Conservation (phyloP, 64 coral and sea anemone genomes). For the Dendronephthya gigantea region DNA sequence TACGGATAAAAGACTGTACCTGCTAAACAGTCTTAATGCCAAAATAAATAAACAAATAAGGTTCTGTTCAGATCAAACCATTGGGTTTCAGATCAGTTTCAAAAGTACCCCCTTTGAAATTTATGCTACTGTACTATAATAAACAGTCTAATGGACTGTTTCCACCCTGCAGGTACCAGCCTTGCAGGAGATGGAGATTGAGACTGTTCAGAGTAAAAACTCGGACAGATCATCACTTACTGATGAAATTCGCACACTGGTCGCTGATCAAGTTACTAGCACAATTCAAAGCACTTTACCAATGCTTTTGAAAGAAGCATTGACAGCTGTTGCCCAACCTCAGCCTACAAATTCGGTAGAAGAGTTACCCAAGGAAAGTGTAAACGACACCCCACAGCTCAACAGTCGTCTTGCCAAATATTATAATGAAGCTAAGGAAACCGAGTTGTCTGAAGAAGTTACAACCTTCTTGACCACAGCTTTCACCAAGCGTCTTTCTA, state of each 20-base stretch:
- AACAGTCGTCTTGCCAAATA: neutral
- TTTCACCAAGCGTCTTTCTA: constrained; percentile 1
- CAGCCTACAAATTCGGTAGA: neutral
- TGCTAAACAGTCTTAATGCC: too few species aligned
- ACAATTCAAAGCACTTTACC: neutral
- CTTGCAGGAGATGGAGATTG: neutral
- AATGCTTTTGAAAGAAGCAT: neutral
- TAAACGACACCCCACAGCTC: neutral
- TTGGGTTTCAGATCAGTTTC: neutral
- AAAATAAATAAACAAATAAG: too few species aligned
- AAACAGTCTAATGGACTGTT: neutral
- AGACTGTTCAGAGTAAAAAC: neutral
- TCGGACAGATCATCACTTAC: neutral
- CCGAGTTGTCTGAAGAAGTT: neutral
- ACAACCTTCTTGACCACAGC: neutral
- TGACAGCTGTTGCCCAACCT: neutral
- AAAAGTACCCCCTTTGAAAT: neutral
- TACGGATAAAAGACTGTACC: too few species aligned
- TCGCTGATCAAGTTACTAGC: neutral
- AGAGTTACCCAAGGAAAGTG: too few species aligned
- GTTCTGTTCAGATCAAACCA: neutral
- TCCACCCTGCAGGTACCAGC: neutral
- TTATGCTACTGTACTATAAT: neutral
- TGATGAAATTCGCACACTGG: neutral
- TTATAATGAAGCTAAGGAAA: neutral